Base-by-base conservation (phyloP, 92 coral and sea anemone species). In the Anthopleura xanthogrammica region DNA sequence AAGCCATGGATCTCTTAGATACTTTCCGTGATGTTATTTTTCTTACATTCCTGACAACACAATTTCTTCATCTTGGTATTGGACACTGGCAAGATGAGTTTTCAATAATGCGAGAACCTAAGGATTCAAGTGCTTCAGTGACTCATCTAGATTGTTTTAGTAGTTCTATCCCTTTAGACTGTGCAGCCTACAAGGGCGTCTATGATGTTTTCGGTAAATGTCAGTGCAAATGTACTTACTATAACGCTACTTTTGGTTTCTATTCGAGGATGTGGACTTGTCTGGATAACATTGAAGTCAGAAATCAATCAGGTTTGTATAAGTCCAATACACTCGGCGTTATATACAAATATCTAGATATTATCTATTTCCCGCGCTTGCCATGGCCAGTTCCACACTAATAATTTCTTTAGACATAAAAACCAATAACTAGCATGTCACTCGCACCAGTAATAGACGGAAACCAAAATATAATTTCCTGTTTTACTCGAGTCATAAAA, bases 301-400 rank as follows among this genome's bases (percentile, higher is more conserved):
- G 70, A 62, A 62, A 62, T 7, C 70, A n/a, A 62, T 19, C 70
- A 62, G 70, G 70, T 62, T 62, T 62, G 70, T 62, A 54, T 29
- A 29, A 29, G 36, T 29, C 36, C 36, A 1, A 29, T 29, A 11
- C 2, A 7, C 9, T 10, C 3, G 9, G 2, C 9, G 9, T 54
- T 11, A 54, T 10, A 54, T 10, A 4, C 58, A 54, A 54, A 10
- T 54, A 54, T 54, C 54, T 54, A 5, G 9, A 54, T 54, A 5
- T 4, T 12, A 1, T 29, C 36, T 29, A 29, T 29, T 29, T 29
- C 36, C 36, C 36, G 36, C 58, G 58, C 58, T 50, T 5, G 54
- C 54, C 36, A 29, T 11, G 6, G 58, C 58, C 58, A 54, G 58
- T 2, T 54, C 14, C 58, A 54, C 9, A 54, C 12, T 54, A 13